Evolutionary conservation across 2,888 invertebrate species (phyloP).

Genomic region (Muschampia plurimacula): DNA sequence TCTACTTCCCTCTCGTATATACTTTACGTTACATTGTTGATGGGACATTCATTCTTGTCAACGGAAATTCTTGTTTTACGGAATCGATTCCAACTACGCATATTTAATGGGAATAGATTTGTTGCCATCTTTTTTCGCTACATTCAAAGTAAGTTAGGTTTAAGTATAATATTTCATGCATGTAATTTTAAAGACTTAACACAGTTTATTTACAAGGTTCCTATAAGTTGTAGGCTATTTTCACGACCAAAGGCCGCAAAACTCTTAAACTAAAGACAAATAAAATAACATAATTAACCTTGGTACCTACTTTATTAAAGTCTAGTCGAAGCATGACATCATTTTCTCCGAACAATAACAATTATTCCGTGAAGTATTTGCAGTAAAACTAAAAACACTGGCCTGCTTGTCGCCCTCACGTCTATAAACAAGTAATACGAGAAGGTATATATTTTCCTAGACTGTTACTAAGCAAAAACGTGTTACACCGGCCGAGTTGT

Average conservation of each 20-base stretch:
- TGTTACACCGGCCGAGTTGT: slow-evolving; percentile 48
- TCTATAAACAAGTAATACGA: slow-evolving; percentile 50
- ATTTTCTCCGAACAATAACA: slow-evolving; percentile 40
- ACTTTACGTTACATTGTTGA: slow-evolving; percentile 9
- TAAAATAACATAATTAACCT: neutral
- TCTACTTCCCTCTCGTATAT: slow-evolving; percentile 7
- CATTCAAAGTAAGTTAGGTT: too few relatives aligned
- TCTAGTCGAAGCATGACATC: slow-evolving; percentile 29
- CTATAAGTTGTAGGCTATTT: neutral
- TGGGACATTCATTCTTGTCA: slow-evolving; percentile 18
- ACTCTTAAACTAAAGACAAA: neutral
- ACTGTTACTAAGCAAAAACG: slow-evolving; percentile 57
- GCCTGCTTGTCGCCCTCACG: slow-evolving; percentile 56
- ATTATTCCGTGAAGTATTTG: slow-evolving; percentile 44
- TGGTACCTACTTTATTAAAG: slow-evolving; percentile 2
- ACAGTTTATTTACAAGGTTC: neutral
- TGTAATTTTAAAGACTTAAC: neutral
- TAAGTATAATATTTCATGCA: too few relatives aligned
- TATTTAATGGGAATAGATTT: neutral
- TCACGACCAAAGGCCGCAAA: too few relatives aligned
- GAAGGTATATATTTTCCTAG: slow-evolving; percentile 27
- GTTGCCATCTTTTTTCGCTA: too few relatives aligned
- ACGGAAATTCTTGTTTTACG: neutral
- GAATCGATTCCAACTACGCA: neutral
- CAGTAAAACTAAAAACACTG: slow-evolving; percentile 51